Conservation (phyloP, 2,113 vertebrate species). For the Stegastes partitus region DNA sequence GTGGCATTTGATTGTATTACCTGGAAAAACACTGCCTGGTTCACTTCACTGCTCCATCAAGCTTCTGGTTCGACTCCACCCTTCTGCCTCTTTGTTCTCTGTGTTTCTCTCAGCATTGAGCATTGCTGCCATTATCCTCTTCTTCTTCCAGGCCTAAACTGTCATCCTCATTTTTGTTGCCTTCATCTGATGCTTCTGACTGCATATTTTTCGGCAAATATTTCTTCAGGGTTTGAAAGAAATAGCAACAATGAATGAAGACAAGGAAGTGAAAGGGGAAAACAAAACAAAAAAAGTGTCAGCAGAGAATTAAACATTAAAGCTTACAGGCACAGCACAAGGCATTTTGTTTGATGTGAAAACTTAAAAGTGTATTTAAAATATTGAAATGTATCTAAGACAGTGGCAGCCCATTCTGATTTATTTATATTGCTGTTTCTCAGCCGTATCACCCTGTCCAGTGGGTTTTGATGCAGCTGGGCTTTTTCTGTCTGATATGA, state of each 20-base stretch:
- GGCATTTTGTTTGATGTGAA: conserved; percentile 15
- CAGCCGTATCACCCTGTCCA: neutral
- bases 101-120: neutral
- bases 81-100: conserved; percentile 35
- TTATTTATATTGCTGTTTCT: conserved; percentile 11
- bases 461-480: conserved; percentile 32
- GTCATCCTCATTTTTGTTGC: neutral
- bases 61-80: conserved; percentile 20
- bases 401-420: neutral
- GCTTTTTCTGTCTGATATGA: conserved; percentile 41
- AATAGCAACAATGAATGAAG: neutral
- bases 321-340: neutral
- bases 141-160: neutral
- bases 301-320: conserved; percentile 5
- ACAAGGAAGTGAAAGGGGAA: neutral
- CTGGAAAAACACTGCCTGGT: conserved; percentile 33
- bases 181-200: neutral
- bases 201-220: neutral
- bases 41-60: conserved; percentile 26
- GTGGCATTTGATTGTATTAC: conserved; percentile 64
- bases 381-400: neutral
- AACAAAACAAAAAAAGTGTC: neutral
- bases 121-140: neutral
- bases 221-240: neutral
- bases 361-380: conserved; percentile 6